phyloP scores from a whole-genome alignment of 2,797 vertebrate species.

The Silurus lanzhouensis region DNA sequence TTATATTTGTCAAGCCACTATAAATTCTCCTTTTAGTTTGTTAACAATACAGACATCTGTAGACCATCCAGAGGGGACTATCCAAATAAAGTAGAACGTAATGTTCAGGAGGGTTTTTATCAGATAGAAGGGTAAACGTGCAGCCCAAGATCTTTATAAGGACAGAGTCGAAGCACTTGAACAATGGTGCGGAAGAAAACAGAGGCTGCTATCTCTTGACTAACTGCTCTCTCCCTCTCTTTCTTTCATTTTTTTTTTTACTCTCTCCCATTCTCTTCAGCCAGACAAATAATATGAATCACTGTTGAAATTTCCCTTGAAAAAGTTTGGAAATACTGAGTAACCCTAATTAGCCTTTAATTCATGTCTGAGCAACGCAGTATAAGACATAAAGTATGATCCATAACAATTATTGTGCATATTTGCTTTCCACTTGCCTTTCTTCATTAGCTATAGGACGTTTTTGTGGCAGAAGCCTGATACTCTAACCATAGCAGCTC shows the following conservation, averaged over 20 bases:
- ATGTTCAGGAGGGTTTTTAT: constrained; percentile 46
- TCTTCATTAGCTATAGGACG: background rate
- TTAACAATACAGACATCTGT: constrained; percentile 27
- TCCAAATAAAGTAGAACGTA: constrained; percentile 37
- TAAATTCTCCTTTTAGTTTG: constrained; percentile 18
- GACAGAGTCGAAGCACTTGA: constrained; percentile 12
- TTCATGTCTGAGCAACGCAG: background rate
- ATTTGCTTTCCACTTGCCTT: background rate
- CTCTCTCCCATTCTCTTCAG: background rate
- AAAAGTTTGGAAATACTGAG: background rate
- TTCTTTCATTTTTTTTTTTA: background rate
- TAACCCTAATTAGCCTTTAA: constrained; percentile 9
- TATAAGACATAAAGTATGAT: background rate
- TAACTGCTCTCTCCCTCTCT: constrained; percentile 3
- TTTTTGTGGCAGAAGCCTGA: background rate
- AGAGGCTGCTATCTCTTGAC: background rate
- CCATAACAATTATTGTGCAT: background rate
- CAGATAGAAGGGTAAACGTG: constrained; percentile 27
- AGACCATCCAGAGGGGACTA: constrained; percentile 14
- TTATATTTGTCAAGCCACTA: background rate
- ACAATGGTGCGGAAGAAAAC: constrained; percentile 6
- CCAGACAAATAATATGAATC: background rate
- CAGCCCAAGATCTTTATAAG: constrained; percentile 44
- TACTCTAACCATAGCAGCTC: background rate
- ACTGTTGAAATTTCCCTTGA: constrained; percentile 27